phyloP scores from a whole-genome alignment of 2,113 vertebrate genomes.

The Daboia siamensis region DNA sequence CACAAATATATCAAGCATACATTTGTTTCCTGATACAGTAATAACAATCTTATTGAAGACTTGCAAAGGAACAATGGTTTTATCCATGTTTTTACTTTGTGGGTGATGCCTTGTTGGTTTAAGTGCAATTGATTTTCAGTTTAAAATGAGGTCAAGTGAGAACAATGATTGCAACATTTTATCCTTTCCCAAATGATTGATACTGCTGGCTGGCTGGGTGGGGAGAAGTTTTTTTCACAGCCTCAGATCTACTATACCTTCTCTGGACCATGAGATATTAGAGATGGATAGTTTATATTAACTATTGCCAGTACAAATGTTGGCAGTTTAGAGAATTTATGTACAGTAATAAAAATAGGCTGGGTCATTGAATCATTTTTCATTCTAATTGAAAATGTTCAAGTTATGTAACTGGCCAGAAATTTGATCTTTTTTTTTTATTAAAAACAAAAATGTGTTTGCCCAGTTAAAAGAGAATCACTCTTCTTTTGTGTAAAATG shows the following conservation, averaged over 20 bases:
- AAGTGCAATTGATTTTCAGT: not conserved
- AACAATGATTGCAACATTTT: not conserved
- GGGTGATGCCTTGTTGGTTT: not conserved
- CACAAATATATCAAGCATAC: no score
- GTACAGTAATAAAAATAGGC: not conserved
- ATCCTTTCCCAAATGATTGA: not conserved
- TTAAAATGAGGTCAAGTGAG: not conserved
- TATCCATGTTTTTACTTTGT: not conserved
- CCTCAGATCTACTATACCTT: not conserved
- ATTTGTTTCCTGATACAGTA: not conserved
- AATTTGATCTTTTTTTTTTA: not conserved
- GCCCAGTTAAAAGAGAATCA: not conserved
- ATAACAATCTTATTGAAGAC: not conserved
- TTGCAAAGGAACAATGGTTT: not conserved
- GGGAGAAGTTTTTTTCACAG: not conserved
- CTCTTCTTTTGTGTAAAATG: not conserved
- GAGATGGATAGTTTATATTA: not conserved
- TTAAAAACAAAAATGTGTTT: not conserved
- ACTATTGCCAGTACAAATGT: not conserved
- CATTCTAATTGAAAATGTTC: not conserved
- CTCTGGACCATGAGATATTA: not conserved
- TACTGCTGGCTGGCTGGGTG: not conserved
- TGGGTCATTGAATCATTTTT: conserved; percentile 4
- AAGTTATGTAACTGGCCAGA: not conserved
- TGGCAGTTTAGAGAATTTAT: not conserved